Percentiles rank a stretch among this genome's conserved stretches.
Evolutionary conservation across 2,797 vertebrate genomes (phyloP).

Genomic region (Pagetopsis macropterus): DNA sequence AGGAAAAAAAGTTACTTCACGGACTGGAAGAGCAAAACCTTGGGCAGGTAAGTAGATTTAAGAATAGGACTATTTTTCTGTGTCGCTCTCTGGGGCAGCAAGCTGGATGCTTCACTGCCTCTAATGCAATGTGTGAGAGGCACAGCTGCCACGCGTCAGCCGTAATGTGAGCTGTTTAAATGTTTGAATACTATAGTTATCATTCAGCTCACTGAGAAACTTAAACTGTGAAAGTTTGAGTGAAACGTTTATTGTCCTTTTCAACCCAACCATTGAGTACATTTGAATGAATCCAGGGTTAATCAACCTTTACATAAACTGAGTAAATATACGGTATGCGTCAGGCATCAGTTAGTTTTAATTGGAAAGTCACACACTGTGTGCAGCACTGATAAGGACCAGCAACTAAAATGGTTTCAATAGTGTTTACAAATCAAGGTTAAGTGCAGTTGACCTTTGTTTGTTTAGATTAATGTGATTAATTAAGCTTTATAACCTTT

Average conservation of each 20-base stretch:
- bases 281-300: constrained; percentile 11
- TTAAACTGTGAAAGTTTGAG: constrained; percentile 18
- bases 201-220: constrained; percentile 12
- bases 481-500: constrained; percentile 15
- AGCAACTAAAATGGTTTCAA: constrained; percentile 4
- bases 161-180: constrained; percentile 17
- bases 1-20: constrained; percentile 99
- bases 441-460: constrained; percentile 1
- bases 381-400: not conserved
- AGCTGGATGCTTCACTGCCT: constrained; percentile 19
- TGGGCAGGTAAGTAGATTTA: constrained; percentile 88
- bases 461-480: constrained; percentile 3
- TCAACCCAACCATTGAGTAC: not conserved
- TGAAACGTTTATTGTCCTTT: not conserved
- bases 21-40: constrained; percentile 94
- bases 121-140: constrained; percentile 24
- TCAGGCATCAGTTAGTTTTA: constrained; percentile 23
- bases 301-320: not conserved
- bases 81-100: not conserved
- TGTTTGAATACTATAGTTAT: constrained; percentile 27
- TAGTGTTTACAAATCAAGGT: not conserved
- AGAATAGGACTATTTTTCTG: constrained; percentile 14
- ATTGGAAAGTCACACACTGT: not conserved
- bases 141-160: constrained; percentile 7
- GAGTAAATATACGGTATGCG: not conserved